These are phyloP conservation scores for Hydrozoanthus tunicans DNA, from an alignment of 64 coral and sea anemone species.

Conservation along the genomic window DNA sequence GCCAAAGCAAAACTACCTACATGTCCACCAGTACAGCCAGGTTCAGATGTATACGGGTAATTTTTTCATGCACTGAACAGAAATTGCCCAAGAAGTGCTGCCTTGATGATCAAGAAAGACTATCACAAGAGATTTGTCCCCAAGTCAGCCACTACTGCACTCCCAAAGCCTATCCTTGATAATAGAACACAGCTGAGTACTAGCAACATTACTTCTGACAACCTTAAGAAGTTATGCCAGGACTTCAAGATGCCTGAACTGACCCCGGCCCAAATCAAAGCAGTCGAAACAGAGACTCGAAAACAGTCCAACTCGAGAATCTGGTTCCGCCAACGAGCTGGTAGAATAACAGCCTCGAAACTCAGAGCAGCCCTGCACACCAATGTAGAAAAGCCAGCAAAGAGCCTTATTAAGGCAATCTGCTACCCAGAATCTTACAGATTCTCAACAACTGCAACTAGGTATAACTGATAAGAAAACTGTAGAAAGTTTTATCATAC, in stretches of 20 bases:
- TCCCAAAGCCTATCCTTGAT: too few species aligned
- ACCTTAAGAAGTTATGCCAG: too few species aligned
- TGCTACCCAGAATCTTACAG: background rate
- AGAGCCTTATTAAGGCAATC: conserved; percentile 11
- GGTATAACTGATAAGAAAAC: background rate
- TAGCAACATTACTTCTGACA: too few species aligned
- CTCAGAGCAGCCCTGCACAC: background rate
- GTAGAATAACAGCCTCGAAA: background rate
- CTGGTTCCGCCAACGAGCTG: background rate
- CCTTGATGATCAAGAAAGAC: too few species aligned
- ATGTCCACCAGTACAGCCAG: conserved; percentile 15
- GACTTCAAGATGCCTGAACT: too few species aligned
- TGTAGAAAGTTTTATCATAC: background rate
- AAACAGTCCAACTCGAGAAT: background rate
- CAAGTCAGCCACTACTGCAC: too few species aligned
- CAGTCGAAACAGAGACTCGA: background rate
- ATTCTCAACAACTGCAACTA: background rate
- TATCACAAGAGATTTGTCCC: too few species aligned
- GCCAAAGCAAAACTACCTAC: background rate
- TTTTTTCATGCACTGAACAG: too few species aligned
- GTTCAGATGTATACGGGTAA: background rate
- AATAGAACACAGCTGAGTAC: too few species aligned
- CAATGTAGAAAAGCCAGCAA: background rate
- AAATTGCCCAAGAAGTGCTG: too few species aligned
- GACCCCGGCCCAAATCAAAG: too few species aligned